phyloP scores from a whole-genome alignment of 2,113 vertebrate genomes.

The Pituophis catenifer region DNA sequence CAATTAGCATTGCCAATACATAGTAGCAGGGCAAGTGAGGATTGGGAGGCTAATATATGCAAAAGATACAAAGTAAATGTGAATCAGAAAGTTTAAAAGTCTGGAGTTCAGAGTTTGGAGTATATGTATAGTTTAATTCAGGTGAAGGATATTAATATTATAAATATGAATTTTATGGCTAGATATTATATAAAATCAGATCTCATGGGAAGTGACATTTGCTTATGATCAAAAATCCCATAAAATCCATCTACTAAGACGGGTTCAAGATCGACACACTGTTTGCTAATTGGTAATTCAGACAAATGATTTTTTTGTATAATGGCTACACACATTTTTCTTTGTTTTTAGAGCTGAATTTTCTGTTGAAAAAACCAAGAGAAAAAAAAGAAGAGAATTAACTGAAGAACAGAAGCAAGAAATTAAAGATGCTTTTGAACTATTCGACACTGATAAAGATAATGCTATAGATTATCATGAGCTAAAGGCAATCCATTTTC shows the following conservation, averaged over 20 bases:
- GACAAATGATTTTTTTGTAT: neutral
- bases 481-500: constrained; percentile 80
- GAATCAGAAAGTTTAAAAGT: neutral
- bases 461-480: constrained; percentile 94
- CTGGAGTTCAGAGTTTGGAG: neutral
- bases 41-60: neutral
- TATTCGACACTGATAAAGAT: constrained; percentile 97
- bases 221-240: neutral
- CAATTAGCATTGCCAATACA: neutral
- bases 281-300: constrained; percentile 15
- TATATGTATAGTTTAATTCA: neutral
- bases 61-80: neutral
- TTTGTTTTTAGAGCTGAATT: constrained; percentile 77
- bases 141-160: neutral
- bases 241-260: neutral
- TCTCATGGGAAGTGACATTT: neutral
- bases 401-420: constrained; percentile 94
- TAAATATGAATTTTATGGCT: neutral
- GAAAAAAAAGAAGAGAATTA: constrained; percentile 88
- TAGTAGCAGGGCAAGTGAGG: neutral
- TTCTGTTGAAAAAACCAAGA: constrained; percentile 81
- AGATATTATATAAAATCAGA: neutral
- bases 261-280: neutral
- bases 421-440: constrained; percentile 95
- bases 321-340: neutral